A percentile compares a stretch with the other conserved stretches of the same genome.
These are phyloP conservation scores for Ennomos fuscantarius DNA, from an alignment of 2,888 invertebrate genomes.

Conservation along the genomic window DNA sequence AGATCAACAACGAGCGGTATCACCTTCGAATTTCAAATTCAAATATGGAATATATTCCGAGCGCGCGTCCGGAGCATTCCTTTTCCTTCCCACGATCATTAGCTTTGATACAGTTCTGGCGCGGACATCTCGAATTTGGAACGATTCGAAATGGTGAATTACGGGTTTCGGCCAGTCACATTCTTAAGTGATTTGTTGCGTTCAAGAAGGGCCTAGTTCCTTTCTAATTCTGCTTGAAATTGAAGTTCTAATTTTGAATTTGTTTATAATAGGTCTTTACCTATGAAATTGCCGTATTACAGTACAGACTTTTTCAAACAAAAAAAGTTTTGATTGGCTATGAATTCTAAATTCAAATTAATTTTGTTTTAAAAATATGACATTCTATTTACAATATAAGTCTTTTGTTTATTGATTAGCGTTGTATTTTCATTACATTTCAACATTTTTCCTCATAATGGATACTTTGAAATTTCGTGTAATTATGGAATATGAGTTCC, in stretches of 20 bases:
- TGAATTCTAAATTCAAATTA: too few species aligned
- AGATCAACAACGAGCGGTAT: slow-evolving; percentile 2
- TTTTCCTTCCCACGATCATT: slow-evolving; percentile 56
- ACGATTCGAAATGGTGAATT: slow-evolving; percentile 31
- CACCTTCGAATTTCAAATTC: slow-evolving; percentile 44
- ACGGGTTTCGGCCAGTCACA: slow-evolving; percentile 29
- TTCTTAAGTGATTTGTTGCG: slow-evolving; percentile 25
- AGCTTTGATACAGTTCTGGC: slow-evolving; percentile 42
- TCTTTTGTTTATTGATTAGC: too few species aligned
- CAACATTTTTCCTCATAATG: too few species aligned
- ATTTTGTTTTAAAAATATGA: too few species aligned
- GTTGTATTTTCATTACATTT: too few species aligned
- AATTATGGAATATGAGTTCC: too few species aligned
- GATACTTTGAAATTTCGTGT: too few species aligned
- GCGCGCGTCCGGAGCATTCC: slow-evolving; percentile 38
- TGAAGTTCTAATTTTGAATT: slow-evolving; percentile 3
- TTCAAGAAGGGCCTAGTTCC: slow-evolving; percentile 16
- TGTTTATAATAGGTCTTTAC: too few species aligned
- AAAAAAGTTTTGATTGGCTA: too few species aligned
- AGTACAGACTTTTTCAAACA: too few species aligned
- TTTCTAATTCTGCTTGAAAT: slow-evolving; percentile 19
- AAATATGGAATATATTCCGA: slow-evolving; percentile 55
- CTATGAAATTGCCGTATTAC: too few species aligned
- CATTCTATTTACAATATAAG: too few species aligned
- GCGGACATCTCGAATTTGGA: slow-evolving; percentile 31